Base-by-base conservation (phyloP, 2,113 vertebrate species). In the Halcyon malimbica region DNA sequence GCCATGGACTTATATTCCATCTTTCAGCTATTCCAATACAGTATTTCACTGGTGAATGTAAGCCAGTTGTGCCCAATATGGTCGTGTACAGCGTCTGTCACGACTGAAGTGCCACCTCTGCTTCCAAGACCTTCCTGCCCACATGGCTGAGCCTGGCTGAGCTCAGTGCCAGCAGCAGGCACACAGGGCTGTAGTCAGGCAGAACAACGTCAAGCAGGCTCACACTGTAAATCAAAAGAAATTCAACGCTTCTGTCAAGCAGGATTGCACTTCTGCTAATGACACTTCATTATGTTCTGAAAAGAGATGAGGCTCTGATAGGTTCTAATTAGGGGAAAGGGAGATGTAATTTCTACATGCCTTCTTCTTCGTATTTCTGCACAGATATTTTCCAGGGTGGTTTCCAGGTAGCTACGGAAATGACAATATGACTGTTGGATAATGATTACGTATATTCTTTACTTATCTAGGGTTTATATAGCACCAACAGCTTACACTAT, bases 351-450 rank as follows among this genome's bases (percentile, higher is more conserved):
- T 81, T 89, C 41, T 71, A 0, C 2, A 18, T 87, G 51, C 42
- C 1, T 8, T 28, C 33, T 48, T 63, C 19, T 20, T 13, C 64
- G 18, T 51, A 26, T 68, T 83, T 63, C 39, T 82, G n/a, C 37
- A 20, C 12, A 74, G 42, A 39, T 67, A 39, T 84, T 74, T 95
- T 56, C 13, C 46, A n/a, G 19, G 59, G 59, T 18, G 70, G 71
- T 92, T 92, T 94, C 82, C 90, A 91, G 65, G 74, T 85, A 74
- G 48, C 94, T 33, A 11, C 46, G 77, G 71, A 69, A 83, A 78
- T 63, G 6, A 11, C 42, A 29, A 59, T 19, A 11, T 41, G 56
- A 44, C 35, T 76, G 29, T 54, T 74, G 63, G 46, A 26, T 70
- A 17, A 5, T 2, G 64, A 44, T 80, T 59, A 37, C 0, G 0